A percentile compares a stretch with the other conserved stretches of the same genome.
These are phyloP conservation scores for Pseudomyrmex cubaensis DNA, from an alignment of 1,140 invertebrate species.

Conservation along the genomic window DNA sequence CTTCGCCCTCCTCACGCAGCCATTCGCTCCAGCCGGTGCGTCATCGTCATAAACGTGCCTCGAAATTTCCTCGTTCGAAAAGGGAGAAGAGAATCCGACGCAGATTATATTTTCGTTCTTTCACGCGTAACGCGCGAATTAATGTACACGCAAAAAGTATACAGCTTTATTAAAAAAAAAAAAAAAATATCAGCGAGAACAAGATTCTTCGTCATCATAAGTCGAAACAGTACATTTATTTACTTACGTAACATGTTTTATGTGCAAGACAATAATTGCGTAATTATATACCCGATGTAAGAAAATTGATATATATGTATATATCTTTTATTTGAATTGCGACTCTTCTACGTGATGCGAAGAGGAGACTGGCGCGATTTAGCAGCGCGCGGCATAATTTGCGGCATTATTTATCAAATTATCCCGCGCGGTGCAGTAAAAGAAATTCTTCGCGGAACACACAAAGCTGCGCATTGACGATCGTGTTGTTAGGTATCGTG, in stretches of 20 bases:
- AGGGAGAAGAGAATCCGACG: constrained; percentile 30
- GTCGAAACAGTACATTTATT: background rate
- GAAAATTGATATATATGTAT: background rate
- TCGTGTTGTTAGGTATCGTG: constrained; percentile 12
- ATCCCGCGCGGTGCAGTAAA: background rate
- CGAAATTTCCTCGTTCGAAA: constrained; percentile 37
- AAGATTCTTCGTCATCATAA: background rate
- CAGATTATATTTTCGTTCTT: constrained; percentile 7
- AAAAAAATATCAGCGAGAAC: background rate
- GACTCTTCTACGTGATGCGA: background rate
- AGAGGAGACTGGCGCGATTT: background rate
- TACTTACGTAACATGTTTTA: constrained; percentile 9
- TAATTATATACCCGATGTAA: background rate
- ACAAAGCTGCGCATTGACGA: constrained; percentile 6
- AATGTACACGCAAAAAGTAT: background rate
- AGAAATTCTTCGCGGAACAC: constrained; percentile 16
- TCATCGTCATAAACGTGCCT: constrained; percentile 53
- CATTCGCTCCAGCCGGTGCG: constrained; percentile 53
- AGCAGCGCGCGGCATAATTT: background rate
- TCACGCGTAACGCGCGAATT: background rate
- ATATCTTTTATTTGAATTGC: constrained; percentile 4
- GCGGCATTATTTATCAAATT: background rate
- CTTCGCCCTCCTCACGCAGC: constrained; percentile 48
- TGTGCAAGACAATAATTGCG: constrained; percentile 12
- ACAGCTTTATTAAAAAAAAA: no score